phyloP scores from a whole-genome alignment of 64 coral and sea anemone species.

The Pocillopora verrucosa region DNA sequence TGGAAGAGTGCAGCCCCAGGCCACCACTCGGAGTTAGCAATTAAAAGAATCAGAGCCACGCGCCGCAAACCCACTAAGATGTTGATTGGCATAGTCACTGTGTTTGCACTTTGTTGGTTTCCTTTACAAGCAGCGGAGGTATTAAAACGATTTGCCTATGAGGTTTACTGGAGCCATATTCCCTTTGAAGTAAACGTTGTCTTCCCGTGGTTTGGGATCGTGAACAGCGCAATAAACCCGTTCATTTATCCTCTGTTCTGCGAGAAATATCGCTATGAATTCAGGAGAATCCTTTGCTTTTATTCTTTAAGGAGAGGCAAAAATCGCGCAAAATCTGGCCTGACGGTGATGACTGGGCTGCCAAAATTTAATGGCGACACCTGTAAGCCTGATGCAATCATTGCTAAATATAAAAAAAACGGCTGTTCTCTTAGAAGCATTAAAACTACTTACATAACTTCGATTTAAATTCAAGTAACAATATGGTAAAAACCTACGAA shows the following conservation, averaged over 20 bases:
- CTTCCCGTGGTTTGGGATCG: conserved; percentile 58
- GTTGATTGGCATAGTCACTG: conserved; percentile 43
- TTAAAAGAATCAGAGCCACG: conserved; percentile 9
- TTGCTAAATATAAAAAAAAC: background rate
- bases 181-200: conserved; percentile 32
- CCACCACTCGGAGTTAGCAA: background rate
- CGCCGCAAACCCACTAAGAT: conserved; percentile 72
- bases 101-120: conserved; percentile 69
- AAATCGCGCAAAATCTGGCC: background rate
- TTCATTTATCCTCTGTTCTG: conserved; percentile 57
- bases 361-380: background rate
- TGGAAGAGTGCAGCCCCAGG: conserved; percentile 44
- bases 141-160: conserved; percentile 3
- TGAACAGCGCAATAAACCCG: conserved; percentile 57
- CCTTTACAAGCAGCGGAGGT: conserved; percentile 47
- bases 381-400: background rate
- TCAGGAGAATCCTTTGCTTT: conserved; percentile 42
- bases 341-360: background rate
- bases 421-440: background rate
- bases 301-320: background rate
- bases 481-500: too few relatives aligned
- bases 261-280: conserved; percentile 45
- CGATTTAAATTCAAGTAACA: background rate
- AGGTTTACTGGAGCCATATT: conserved; percentile 15
- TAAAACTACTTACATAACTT: background rate